These are phyloP conservation scores for Protonemura montana DNA, from an alignment of 2,888 invertebrate species.

Conservation along the genomic window DNA sequence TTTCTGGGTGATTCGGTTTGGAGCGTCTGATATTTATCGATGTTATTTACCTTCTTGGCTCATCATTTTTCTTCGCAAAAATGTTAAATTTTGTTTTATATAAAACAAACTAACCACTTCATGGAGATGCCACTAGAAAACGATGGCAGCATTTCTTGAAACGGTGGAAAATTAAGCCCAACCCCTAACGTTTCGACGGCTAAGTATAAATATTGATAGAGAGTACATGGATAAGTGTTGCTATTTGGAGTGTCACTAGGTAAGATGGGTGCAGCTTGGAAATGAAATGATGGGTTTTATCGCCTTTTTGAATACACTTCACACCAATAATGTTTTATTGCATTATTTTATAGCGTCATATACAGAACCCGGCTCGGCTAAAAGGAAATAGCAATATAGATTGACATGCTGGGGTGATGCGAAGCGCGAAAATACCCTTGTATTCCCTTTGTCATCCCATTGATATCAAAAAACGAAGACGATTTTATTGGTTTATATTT, in stretches of 20 bases:
- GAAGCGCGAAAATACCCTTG: not conserved
- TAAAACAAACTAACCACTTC: no score
- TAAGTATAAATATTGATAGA: no score
- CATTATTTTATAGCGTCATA: constrained; percentile 4
- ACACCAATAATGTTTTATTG: constrained; percentile 26
- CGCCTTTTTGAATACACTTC: not conserved
- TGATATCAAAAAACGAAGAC: not conserved
- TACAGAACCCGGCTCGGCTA: not conserved
- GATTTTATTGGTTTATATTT: constrained; percentile 29
- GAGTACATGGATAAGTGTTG: no score
- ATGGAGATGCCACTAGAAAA: no score
- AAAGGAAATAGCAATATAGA: constrained; percentile 41
- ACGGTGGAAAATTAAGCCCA: no score
- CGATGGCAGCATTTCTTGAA: no score
- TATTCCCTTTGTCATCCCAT: constrained; percentile 19
- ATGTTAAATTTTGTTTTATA: no score
- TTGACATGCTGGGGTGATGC: constrained; percentile 14
- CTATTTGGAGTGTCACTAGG: not conserved
- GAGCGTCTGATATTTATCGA: not conserved
- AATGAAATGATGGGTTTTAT: constrained; percentile 4
- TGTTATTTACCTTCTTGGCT: not conserved
- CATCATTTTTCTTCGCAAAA: not conserved
- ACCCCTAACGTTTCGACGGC: no score
- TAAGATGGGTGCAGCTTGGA: not conserved
- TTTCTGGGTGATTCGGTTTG: not conserved